A percentile compares a stretch with the other conserved stretches of the same genome.
Evolutionary conservation across 2,113 vertebrate species (phyloP).

Genomic region (Alectura lathami): DNA sequence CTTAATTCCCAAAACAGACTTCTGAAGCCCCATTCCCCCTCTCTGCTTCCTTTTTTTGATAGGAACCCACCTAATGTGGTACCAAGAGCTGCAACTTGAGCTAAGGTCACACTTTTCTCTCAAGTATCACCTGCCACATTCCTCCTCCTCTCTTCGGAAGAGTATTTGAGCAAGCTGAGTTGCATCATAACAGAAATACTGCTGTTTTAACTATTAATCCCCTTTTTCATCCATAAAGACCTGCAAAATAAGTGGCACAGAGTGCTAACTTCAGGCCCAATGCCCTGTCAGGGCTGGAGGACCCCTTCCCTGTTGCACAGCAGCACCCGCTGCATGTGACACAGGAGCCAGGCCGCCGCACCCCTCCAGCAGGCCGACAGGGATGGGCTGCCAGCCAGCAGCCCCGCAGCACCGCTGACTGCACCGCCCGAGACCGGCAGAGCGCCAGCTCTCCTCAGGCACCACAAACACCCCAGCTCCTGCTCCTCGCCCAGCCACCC

Average conservation of each 20-base stretch:
- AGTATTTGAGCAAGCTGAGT: not conserved
- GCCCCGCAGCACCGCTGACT: rapidly evolving
- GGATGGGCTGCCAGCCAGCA: not conserved
- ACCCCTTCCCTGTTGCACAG: rapidly evolving
- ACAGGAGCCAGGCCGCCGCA: rapidly evolving
- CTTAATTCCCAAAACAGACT: not conserved
- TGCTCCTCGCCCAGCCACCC: rapidly evolving
- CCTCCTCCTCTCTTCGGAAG: not conserved
- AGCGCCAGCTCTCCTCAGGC: not conserved
- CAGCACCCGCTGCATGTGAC: rapidly evolving
- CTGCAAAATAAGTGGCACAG: rapidly evolving
- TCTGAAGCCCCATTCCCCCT: not conserved
- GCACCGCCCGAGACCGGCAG: not conserved
- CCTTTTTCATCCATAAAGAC: not conserved
- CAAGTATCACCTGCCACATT: not conserved
- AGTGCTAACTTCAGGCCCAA: not conserved
- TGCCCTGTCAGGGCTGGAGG: not conserved
- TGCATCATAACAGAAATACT: not conserved
- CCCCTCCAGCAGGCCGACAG: rapidly evolving
- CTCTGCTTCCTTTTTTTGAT: rapidly evolving
- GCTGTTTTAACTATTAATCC: not conserved
- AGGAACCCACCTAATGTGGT: rapidly evolving
- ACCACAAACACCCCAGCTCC: not conserved
- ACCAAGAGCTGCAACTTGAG: not conserved
- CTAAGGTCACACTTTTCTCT: not conserved